These are phyloP conservation scores for Passer montanus DNA, from an alignment of 2,113 vertebrate species.

Conservation along the genomic window DNA sequence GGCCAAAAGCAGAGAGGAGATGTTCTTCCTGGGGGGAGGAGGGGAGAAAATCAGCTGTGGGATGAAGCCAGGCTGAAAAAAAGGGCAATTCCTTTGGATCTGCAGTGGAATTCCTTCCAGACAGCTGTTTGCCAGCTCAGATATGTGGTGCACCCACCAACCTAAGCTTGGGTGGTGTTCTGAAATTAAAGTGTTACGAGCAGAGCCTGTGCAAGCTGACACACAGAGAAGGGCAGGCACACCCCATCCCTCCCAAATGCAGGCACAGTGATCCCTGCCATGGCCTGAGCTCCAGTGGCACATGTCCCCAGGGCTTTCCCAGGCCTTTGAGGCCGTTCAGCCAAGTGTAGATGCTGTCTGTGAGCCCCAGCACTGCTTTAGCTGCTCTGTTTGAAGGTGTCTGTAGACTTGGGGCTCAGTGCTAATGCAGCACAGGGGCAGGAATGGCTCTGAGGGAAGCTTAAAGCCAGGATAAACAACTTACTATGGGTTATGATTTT, in stretches of 20 bases:
- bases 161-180: neutral
- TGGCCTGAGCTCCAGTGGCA: neutral
- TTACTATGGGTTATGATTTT: neutral
- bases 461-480: conserved; percentile 31
- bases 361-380: neutral
- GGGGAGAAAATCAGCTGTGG: rapidly evolving
- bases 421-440: neutral
- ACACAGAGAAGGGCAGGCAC: neutral
- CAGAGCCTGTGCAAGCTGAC: neutral
- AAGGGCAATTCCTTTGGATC: neutral
- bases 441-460: neutral
- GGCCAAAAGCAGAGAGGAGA: neutral
- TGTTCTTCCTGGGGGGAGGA: rapidly evolving
- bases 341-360: neutral
- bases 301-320: neutral
- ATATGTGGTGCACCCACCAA: neutral
- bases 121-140: neutral
- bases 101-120: neutral
- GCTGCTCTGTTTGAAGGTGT: neutral
- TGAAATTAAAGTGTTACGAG: neutral
- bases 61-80: neutral
- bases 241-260: neutral
- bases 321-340: conserved; percentile 32
- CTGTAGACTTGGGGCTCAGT: neutral
- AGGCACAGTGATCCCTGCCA: neutral